Evolutionary conservation across 2,888 invertebrate species (phyloP).

Genomic region (Epistrophe grossulariae): DNA sequence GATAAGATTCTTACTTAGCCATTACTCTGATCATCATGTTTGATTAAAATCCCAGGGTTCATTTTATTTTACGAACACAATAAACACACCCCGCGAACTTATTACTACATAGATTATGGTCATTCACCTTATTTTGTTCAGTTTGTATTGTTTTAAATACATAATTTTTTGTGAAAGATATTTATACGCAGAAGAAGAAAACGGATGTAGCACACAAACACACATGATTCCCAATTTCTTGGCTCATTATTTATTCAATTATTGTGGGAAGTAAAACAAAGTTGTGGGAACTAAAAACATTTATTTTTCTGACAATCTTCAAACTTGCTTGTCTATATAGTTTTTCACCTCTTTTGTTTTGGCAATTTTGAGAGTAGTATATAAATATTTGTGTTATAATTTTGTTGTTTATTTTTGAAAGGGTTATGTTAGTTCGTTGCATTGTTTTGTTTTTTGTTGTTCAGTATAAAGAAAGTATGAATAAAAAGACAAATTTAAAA

Average conservation of each 20-base stretch:
- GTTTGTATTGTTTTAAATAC: slow-evolving; percentile 13
- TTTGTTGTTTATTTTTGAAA: neutral
- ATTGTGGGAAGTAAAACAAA: slow-evolving; percentile 35
- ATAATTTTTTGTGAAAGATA: slow-evolving; percentile 5
- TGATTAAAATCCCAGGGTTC: no score
- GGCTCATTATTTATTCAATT: slow-evolving; percentile 56
- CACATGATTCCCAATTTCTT: slow-evolving; percentile 24
- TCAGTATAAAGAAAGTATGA: neutral
- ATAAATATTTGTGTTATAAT: neutral
- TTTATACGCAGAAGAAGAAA: neutral
- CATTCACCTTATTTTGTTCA: neutral
- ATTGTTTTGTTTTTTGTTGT: neutral
- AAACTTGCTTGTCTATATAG: neutral
- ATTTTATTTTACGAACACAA: neutral
- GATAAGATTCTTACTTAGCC: no score
- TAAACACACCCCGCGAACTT: neutral
- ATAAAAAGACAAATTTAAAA: neutral
- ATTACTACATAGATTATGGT: neutral
- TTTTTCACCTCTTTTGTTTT: neutral
- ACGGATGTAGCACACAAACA: slow-evolving; percentile 30
- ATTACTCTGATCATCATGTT: no score
- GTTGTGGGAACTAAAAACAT: slow-evolving; percentile 1
- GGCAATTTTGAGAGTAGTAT: neutral
- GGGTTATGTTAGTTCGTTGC: neutral
- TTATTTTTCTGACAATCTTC: slow-evolving; percentile 1